Conservation (phyloP, 2,888 invertebrate genomes). For the Lampropteryx suffumata region DNA sequence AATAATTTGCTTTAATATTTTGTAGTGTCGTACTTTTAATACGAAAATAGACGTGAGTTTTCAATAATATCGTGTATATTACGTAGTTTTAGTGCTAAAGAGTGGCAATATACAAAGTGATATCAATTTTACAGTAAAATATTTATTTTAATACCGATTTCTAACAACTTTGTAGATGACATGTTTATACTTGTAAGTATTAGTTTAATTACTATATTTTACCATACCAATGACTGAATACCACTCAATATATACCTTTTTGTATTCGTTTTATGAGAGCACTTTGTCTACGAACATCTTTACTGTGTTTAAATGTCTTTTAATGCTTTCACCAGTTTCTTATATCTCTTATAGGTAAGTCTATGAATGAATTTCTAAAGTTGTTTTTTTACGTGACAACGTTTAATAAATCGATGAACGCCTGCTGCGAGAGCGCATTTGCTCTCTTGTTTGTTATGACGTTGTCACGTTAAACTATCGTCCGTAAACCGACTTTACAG, state of each 20-base stretch:
- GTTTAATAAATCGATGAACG: no score
- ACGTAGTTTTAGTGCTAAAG: slow-evolving; percentile 38
- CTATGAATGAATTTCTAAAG: no score
- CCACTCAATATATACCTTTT: slow-evolving; percentile 14
- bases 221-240: slow-evolving; percentile 33
- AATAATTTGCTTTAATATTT: slow-evolving; percentile 62
- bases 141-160: slow-evolving; percentile 46
- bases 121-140: slow-evolving; percentile 42
- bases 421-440: no score
- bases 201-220: slow-evolving; percentile 23
- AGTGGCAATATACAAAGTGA: slow-evolving; percentile 48
- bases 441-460: no score
- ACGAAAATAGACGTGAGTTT: slow-evolving; percentile 41
- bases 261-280: slow-evolving; percentile 20
- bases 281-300: slow-evolving; percentile 22
- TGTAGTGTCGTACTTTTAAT: slow-evolving; percentile 48
- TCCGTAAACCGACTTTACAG: no score
- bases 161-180: slow-evolving; percentile 37
- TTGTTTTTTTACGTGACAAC: no score
- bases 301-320: slow-evolving; percentile 22
- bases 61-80: slow-evolving; percentile 46
- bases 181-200: slow-evolving; percentile 28
- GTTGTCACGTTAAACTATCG: no score
- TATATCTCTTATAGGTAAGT: slow-evolving; percentile 2
- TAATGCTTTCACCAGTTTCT: slow-evolving; percentile 25